Conservation (phyloP, 2,113 vertebrate species). For the Nibea albiflora region DNA sequence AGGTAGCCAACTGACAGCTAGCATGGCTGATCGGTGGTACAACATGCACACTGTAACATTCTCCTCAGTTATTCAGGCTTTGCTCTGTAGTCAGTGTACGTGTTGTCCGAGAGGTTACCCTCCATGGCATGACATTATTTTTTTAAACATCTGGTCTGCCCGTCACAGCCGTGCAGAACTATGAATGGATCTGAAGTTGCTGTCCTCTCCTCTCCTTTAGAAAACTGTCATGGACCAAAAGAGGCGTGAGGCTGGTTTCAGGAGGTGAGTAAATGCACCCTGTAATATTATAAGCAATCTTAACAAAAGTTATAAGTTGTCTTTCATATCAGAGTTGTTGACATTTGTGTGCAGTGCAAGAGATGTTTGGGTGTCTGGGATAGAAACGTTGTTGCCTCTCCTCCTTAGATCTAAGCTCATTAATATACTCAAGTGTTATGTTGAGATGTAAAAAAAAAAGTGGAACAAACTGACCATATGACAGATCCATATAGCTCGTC, state of each 20-base stretch:
- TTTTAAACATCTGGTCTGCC: neutral
- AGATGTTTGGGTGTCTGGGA: neutral
- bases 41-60: neutral
- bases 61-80: neutral
- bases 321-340: neutral
- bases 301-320: neutral
- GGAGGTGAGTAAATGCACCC: conserved; percentile 74
- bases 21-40: conserved; percentile 3
- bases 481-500: neutral
- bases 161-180: neutral
- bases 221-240: conserved; percentile 80
- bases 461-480: neutral
- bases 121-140: neutral
- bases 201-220: conserved; percentile 53
- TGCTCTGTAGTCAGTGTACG: too few species aligned
- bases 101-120: neutral
- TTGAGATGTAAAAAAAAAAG: neutral
- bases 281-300: neutral
- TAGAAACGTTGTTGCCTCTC: neutral
- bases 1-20: conserved; percentile 45
- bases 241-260: conserved; percentile 77
- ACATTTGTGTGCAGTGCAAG: neutral
- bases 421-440: too few species aligned
- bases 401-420: neutral
- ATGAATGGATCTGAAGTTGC: neutral